A percentile compares a stretch with the other conserved stretches of the same genome.
phyloP scores from a whole-genome alignment of 1,140 invertebrate genomes.

The Thaumetopoea pityocampa region DNA sequence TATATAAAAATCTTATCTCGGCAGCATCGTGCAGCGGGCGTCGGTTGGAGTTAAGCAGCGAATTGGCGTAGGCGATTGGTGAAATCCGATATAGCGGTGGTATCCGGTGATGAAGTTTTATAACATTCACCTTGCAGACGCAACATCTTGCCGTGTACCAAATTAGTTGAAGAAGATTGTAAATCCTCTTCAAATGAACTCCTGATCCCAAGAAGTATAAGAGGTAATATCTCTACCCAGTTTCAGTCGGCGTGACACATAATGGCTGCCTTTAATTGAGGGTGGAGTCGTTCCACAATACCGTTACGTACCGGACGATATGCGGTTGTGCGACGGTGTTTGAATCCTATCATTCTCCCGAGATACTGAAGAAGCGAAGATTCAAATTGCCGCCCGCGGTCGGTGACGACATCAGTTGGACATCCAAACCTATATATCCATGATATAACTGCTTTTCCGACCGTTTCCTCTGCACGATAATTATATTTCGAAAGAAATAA shows the following conservation, averaged over 20 bases:
- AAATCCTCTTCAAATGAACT: conserved; percentile 13
- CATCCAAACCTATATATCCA: too few relatives aligned
- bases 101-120: too few relatives aligned
- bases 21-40: too few relatives aligned
- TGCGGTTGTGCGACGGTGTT: not conserved
- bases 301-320: too few relatives aligned
- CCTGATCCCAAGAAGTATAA: conserved; percentile 12
- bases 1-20: too few relatives aligned
- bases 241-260: conserved; percentile 11
- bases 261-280: conserved; percentile 14
- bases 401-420: too few relatives aligned
- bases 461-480: too few relatives aligned
- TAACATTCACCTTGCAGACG: not conserved
- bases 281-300: conserved; percentile 10
- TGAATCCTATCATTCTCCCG: not conserved
- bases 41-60: too few relatives aligned
- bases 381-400: too few relatives aligned
- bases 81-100: not conserved
- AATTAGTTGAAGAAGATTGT: conserved; percentile 1
- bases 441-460: too few relatives aligned
- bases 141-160: not conserved
- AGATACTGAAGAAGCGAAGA: too few relatives aligned
- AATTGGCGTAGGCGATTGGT: not conserved
- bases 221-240: conserved; percentile 6
- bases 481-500: too few relatives aligned